Conservation (phyloP, 37 sponge, comb jelly and placozoan species). For the Spongilla lacustris region DNA sequence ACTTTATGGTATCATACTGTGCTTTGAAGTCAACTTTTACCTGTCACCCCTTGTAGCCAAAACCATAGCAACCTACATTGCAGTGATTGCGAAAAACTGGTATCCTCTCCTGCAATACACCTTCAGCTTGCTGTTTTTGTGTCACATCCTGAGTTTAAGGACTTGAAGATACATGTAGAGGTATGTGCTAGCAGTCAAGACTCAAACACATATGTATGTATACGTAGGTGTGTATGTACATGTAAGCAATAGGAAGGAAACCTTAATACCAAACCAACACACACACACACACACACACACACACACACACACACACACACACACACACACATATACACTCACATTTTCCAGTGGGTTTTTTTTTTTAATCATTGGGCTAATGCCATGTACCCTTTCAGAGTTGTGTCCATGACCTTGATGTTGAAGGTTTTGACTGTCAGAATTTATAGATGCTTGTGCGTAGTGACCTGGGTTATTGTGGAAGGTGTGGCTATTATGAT, state of each 20-base stretch:
- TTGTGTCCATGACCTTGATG: no score
- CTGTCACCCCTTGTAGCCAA: neutral
- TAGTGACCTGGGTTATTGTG: no score
- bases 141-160: neutral
- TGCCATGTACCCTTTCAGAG: no score
- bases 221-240: neutral
- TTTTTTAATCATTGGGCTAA: no score
- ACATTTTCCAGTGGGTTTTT: no score
- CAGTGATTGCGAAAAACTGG: neutral
- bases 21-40: neutral
- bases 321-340: no score
- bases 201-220: neutral
- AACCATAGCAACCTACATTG: neutral
- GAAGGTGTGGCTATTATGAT: neutral
- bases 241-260: no score
- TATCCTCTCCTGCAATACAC: conserved; percentile 7
- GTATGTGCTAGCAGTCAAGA: neutral
- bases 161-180: conserved; percentile 2
- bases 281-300: no score
- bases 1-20: neutral
- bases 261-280: no score
- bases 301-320: no score
- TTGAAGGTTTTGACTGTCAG: no score
- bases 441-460: no score
- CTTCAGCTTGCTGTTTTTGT: conserved; percentile 11